Evolutionary conservation across 64 coral and sea anemone species (phyloP).

Genomic region (Dendrophyllia cribrosa): DNA sequence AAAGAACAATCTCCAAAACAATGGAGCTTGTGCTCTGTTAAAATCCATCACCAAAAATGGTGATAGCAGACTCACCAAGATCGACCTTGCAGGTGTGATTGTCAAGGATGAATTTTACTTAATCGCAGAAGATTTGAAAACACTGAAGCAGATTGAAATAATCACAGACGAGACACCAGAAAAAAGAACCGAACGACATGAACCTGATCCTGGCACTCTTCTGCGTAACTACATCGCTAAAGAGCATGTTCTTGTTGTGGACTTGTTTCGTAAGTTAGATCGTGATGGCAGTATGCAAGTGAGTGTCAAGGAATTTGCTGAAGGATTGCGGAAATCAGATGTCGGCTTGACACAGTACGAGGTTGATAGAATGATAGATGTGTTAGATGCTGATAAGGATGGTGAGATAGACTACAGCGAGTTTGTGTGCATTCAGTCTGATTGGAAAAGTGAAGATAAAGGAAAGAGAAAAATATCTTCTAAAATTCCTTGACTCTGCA

Average conservation of each 20-base stretch:
- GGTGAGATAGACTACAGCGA: constrained; percentile 95
- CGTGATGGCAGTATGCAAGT: constrained; percentile 95
- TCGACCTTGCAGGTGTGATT: constrained; percentile 66
- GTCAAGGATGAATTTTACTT: constrained; percentile 71
- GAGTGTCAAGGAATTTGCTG: constrained; percentile 87
- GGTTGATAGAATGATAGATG: constrained; percentile 84
- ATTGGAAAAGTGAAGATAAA: constrained; percentile 76
- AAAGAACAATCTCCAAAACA: constrained; percentile 81
- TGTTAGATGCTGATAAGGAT: constrained; percentile 84
- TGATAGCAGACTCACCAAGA: constrained; percentile 65
- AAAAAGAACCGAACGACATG: constrained; percentile 34
- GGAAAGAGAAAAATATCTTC: constrained; percentile 37
- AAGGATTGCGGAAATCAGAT: constrained; percentile 84
- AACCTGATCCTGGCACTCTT: constrained; percentile 77
- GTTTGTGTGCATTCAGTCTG: constrained; percentile 88
- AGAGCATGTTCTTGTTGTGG: constrained; percentile 81
- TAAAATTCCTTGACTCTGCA: neutral
- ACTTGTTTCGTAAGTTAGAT: constrained; percentile 84
- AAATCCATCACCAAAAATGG: constrained; percentile 70
- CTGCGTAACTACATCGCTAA: constrained; percentile 88
- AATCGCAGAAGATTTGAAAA: constrained; percentile 67
- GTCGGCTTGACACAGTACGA: constrained; percentile 87
- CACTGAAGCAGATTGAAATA: constrained; percentile 52
- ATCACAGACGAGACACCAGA: constrained; percentile 76
- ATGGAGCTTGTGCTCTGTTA: constrained; percentile 78